Base-by-base conservation (phyloP, 1,140 invertebrate species). In the Steinernema khuongi region DNA sequence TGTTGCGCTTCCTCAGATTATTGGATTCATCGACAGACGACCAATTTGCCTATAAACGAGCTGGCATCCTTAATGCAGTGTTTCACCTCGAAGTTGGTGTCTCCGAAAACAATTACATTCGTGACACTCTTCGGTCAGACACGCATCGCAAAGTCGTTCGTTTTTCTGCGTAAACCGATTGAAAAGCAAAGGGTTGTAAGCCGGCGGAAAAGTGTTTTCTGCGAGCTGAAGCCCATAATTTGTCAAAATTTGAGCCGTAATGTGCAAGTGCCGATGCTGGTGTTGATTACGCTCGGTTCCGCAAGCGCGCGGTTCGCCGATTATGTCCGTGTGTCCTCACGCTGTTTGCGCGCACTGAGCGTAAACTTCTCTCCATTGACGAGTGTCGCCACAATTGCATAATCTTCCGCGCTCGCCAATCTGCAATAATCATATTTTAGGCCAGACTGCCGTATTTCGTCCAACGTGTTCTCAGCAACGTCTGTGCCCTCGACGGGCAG, bases 361-460 rank as follows among this genome's bases (percentile, higher is more conserved):
- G 50, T 60, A 60, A 60, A 60, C 50, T 60, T 60, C 26, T 22
- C 19, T 60, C 50, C 7, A 22, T 22, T 60, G 50, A 60, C 11
- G 50, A 60, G 50, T 60, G 50, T 60, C 22, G 14, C n/a, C n/a
- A 7, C 14, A 60, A 60, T 60, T 60, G 50, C 50, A 60, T 60
- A 60, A 60, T 60, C 50, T 60, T 22, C 50, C 26, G 14, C 50
- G 50, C 26, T 60, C 26, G 50, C 7, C 50, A 60, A 60, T 60
- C 50, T 60, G 50, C 50, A n/a, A 60, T 60, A 60, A 60, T 60
- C 50, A 60, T 60, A 60, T 60, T 60, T 60, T 26, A 60, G 50
- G 7, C 50, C 50, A 60, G 50, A 60, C 50, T 26, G 50, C 50
- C 26, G 50, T 60, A 22, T 60, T 60, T 60, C 50, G 14, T 60